phyloP scores from a whole-genome alignment of 2,113 vertebrate genomes.

The Phalacrocorax pelagicus region DNA sequence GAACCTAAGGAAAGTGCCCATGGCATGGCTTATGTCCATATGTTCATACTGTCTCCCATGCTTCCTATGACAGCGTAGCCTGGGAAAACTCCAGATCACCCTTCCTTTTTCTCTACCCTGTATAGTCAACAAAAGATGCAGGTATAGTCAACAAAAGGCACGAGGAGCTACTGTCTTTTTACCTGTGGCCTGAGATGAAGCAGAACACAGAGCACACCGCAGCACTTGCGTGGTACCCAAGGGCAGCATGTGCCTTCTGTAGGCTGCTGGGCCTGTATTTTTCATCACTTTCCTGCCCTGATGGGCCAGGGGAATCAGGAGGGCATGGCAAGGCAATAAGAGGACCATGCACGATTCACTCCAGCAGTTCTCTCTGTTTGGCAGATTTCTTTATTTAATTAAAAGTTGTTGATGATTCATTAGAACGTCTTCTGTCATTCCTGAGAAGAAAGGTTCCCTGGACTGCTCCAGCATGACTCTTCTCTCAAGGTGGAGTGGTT shows the following conservation, averaged over 20 bases:
- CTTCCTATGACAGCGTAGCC: neutral
- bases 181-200: neutral
- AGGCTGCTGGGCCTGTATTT: neutral
- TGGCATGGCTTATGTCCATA: accelerated
- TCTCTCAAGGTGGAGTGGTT: neutral
- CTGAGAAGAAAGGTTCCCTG: neutral
- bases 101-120: neutral
- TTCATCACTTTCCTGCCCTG: too few relatives aligned
- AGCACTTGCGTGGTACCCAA: accelerated
- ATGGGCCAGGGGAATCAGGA: neutral
- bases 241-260: neutral
- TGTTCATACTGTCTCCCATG: neutral
- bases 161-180: neutral
- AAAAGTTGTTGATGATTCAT: neutral
- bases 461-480: neutral
- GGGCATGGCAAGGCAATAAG: neutral
- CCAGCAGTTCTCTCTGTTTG: neutral
- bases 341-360: neutral
- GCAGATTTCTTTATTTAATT: neutral
- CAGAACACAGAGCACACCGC: neutral
- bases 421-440: neutral
- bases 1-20: neutral
- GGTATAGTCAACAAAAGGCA: neutral
- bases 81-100: neutral
- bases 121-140: neutral